A percentile compares a stretch with the other conserved stretches of the same genome.
These are phyloP conservation scores for Grallaria varia DNA, from an alignment of 2,113 vertebrate genomes.

Conservation along the genomic window DNA sequence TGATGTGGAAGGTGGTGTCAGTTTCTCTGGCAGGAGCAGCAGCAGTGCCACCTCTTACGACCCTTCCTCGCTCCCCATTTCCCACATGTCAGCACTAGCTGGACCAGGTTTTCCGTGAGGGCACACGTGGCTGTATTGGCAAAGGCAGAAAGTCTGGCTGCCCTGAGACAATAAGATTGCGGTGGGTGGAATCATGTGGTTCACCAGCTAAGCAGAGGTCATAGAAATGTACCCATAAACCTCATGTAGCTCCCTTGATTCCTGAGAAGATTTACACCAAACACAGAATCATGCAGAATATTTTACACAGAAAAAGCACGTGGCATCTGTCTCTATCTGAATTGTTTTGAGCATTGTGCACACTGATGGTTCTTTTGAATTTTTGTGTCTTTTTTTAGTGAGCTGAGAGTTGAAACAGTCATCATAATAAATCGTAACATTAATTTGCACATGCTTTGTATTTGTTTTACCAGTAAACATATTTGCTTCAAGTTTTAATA, in stretches of 20 bases:
- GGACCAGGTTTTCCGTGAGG: neutral
- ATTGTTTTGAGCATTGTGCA: neutral
- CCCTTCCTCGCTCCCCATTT: neutral
- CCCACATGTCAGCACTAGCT: fast-evolving
- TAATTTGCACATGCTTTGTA: neutral
- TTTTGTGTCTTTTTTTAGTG: neutral
- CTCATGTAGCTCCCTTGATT: neutral
- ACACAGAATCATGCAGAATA: neutral
- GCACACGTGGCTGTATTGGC: fast-evolving
- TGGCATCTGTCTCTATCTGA: neutral
- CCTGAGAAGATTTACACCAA: neutral
- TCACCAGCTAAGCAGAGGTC: neutral
- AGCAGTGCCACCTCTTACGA: neutral
- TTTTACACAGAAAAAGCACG: neutral
- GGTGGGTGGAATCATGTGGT: neutral
- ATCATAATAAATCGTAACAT: neutral
- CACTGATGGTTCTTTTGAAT: neutral
- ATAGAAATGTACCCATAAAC: neutral
- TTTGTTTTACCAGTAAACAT: neutral
- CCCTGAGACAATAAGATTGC: neutral
- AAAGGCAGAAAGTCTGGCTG: neutral
- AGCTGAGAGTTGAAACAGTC: neutral
- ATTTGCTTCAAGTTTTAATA: neutral
- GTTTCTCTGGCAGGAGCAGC: neutral
- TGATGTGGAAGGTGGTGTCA: neutral